Evolutionary conservation across 2,113 vertebrate species (phyloP).

Genomic region (Nothobranchius furzeri): DNA sequence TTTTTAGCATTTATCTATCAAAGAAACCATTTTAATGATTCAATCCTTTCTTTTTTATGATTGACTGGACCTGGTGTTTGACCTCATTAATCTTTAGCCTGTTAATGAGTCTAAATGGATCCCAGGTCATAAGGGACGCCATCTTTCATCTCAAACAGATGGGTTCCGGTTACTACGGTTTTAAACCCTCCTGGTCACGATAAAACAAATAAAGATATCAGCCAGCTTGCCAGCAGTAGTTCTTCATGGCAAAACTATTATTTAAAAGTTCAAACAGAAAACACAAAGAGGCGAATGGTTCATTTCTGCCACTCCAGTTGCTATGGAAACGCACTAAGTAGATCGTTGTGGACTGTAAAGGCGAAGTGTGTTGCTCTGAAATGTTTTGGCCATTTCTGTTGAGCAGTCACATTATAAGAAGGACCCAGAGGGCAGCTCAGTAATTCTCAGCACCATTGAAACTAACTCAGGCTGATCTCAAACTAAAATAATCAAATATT

Average conservation of each 20-base stretch:
- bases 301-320: slow-evolving; percentile 20
- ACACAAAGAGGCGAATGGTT: slow-evolving; percentile 7
- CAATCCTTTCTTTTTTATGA: not conserved
- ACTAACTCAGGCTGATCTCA: not conserved
- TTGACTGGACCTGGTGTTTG: not conserved
- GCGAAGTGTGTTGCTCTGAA: slow-evolving; percentile 13
- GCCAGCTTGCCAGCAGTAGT: not conserved
- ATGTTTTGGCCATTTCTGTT: slow-evolving; percentile 20
- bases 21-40: too few species aligned
- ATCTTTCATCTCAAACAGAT: not conserved
- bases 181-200: too few species aligned
- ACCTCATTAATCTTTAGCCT: slow-evolving; percentile 14
- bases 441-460: not conserved
- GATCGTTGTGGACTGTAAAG: slow-evolving; percentile 10
- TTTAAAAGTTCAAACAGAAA: slow-evolving; percentile 2
- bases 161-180: not conserved
- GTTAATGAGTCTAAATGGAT: slow-evolving; percentile 14
- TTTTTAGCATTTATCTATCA: too few species aligned
- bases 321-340: slow-evolving; percentile 48
- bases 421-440: not conserved
- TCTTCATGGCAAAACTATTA: not conserved
- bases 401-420: slow-evolving; percentile 8
- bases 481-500: too few species aligned
- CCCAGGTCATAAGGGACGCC: slow-evolving; percentile 7
- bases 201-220: not conserved